Conservation (phyloP, 2,797 vertebrate species). For the Psittacula derbiana region DNA sequence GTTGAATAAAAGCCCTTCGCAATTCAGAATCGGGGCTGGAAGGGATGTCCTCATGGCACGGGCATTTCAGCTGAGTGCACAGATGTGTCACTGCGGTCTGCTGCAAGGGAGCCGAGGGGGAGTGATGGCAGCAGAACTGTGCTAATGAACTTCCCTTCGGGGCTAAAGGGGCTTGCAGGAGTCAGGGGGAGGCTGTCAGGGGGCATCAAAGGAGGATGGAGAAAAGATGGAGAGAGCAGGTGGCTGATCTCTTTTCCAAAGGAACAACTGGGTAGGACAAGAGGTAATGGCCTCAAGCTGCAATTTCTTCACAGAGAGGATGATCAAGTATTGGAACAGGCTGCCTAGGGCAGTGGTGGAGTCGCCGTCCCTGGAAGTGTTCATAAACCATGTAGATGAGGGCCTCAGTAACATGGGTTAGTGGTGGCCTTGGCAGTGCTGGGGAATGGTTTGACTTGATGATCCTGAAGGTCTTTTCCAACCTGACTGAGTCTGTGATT, state of each 20-base stretch:
- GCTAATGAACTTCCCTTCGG: background rate
- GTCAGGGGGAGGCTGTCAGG: background rate
- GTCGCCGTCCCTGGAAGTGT: background rate
- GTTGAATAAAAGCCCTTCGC: background rate
- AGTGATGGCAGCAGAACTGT: background rate
- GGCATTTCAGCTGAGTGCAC: background rate
- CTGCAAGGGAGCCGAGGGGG: fast-evolving
- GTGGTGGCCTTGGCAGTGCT: background rate
- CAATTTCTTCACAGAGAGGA: background rate
- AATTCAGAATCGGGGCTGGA: background rate
- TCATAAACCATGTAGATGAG: background rate
- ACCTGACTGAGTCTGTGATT: background rate
- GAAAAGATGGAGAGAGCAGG: background rate
- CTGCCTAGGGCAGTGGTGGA: background rate
- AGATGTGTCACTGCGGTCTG: background rate
- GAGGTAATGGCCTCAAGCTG: background rate
- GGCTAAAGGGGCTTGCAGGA: background rate
- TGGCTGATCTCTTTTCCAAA: background rate
- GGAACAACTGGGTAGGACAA: background rate
- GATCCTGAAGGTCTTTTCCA: background rate
- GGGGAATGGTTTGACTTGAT: background rate
- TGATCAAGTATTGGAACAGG: background rate
- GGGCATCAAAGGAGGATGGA: background rate
- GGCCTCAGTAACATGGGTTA: background rate
- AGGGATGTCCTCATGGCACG: background rate